A percentile compares a stretch with the other conserved stretches of the same genome.
Evolutionary conservation across 2,888 invertebrate species (phyloP).

Genomic region (Nemurella pictetii): DNA sequence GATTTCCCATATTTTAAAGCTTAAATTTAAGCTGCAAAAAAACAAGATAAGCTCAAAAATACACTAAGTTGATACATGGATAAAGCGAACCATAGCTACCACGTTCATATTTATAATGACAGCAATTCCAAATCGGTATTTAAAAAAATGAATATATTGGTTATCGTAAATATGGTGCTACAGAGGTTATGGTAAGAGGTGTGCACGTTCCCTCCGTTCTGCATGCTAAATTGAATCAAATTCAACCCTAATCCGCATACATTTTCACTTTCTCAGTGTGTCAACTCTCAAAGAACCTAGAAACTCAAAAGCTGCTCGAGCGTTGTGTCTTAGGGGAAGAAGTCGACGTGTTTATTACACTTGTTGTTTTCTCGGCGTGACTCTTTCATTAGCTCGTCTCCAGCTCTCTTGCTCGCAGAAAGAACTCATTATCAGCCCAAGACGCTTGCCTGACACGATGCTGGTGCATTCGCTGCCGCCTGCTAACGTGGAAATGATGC

Average conservation of each 20-base stretch:
- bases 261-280: not conserved
- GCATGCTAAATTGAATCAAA: not conserved
- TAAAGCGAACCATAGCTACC: too few species aligned
- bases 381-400: not conserved
- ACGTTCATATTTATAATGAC: too few species aligned
- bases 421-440: not conserved
- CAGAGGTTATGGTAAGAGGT: too few species aligned
- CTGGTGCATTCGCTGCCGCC: not conserved
- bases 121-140: too few species aligned
- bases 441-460: not conserved
- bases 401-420: not conserved
- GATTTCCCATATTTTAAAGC: not conserved
- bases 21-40: not conserved
- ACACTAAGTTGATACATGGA: too few species aligned
- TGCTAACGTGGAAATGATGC: constrained; percentile 7
- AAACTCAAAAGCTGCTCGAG: too few species aligned
- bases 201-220: too few species aligned
- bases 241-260: not conserved
- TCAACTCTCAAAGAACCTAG: not conserved
- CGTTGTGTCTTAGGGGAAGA: not conserved
- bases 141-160: too few species aligned
- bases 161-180: too few species aligned
- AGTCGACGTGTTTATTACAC: not conserved
- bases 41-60: not conserved
- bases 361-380: not conserved